Base-by-base conservation (phyloP, 1,140 invertebrate species). In the Danaus melanippus region DNA sequence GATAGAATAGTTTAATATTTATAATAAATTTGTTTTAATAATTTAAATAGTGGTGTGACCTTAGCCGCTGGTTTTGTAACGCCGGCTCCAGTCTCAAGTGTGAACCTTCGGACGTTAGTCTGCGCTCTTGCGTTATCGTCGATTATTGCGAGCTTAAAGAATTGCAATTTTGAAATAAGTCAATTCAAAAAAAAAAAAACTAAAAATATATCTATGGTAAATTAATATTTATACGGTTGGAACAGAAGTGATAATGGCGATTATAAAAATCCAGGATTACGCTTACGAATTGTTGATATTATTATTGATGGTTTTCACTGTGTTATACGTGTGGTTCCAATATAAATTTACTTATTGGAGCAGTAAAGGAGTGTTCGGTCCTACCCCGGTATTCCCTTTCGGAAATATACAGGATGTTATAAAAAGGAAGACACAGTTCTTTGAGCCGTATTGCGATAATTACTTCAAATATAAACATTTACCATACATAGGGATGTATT, bases 381-480 rank as follows among this genome's bases (percentile, higher is more conserved):
- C 83, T 0, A 70, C 82, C 39, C 84, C 89, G 1, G 59, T 62
- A 3, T 74, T 88, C 21, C 78, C 86, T 7, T 85, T 82, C 42
- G 90, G 90, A 0, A 88, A 90, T 64, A 67, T 89, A 6, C 61
- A 67, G 32, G 71, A 84, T 47, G 70, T 88, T 1, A 61, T 90
- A 4, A 63, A 60, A 42, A 71, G 80, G 32, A 81, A 71, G 58
- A 58, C 67, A 12, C 79, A 84, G 43, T 84, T 86, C 47, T 85
- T 85, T 46, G 71, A 85, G 54, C 72, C 77, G 0, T 86, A 83
- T 56, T 72, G 64, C 58, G 71, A 86, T 39, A 64, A 69, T 51
- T 86, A 87, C 57, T 69, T 69, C 44, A 65, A 77, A 46, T 83
- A 76, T 32, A 82, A 80, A 57, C 67, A 79, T 56, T 67, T 80